Evolutionary conservation across 2,888 invertebrate genomes (phyloP), one percentile per base, ranked within the genome.

Genomic region (Trichogramma dendrolimi): DNA sequence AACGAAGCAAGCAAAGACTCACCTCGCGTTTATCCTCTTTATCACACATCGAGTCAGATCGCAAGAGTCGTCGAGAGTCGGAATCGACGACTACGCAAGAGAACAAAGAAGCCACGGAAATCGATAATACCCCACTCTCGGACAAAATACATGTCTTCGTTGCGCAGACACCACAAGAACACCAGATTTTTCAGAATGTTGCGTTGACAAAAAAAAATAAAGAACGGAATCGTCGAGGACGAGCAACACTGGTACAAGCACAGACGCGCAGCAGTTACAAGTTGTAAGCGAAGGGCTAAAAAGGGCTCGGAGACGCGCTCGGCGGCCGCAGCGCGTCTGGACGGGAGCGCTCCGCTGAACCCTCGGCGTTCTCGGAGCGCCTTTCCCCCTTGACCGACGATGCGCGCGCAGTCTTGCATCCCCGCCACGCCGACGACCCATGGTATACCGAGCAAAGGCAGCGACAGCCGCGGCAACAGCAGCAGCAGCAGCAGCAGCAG

Each of bases 401-500:
- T 27, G 61, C 66, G 64, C 46, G 67, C 61, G 64, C 65, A 64
- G 62, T 62, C 8, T 46, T 55, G 11, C 50, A 4, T 44, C 46
- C 14, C 14, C 51, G 38, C 38, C 6, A 3, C 47, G 6, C 4
- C 52, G 41, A 6, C 47, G 8, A 40, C 54, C 48, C 14, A 11
- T 50, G 4, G 48, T 48, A 43, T 38, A 10, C 51, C 6, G 39
- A 7, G 39, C 50, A 48, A 51, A 43, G 47, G 61, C 54, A 27
- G 52, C 58, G 39, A 11, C 44, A 47, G 41, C 47, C 14, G 46
- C 43, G 7, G 55, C 55, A 58, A 14, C 60, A 52, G 50, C 58
- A 38, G 58, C 51, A 14, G 58, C n/a, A 68, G 67, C 68, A 69
- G 63, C 62, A 66, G 69, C 69, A 68, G 56, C 14, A 52, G 39